Evolutionary conservation across 2,888 invertebrate species (phyloP), one percentile per base, ranked within the genome.

Genomic region (Drosophila stalkeri): DNA sequence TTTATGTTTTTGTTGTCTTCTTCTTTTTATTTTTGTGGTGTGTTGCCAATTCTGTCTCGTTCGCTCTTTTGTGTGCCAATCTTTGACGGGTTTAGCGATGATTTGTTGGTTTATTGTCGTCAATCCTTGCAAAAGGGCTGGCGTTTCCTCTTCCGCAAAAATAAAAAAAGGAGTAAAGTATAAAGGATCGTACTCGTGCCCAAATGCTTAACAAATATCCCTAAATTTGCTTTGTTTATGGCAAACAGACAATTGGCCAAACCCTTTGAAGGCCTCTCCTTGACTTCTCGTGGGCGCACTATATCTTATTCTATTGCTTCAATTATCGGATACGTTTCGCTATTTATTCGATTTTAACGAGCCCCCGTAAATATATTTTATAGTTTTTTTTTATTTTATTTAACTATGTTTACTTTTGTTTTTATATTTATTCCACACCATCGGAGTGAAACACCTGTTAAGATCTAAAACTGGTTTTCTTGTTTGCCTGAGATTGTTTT

Each of bases 31-130:
- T 56, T 77, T 54, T 84, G 88, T 75, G 90, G 88, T 89, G 80
- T 84, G 85, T 89, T 89, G 88, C 82, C 87, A 87, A 84, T 87
- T 82, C 73, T 72, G 62, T 72, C 60, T 57, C 55, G 54, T 69
- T 75, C 72, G 44, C 14, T 47, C 56, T 31, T 70, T 70, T 76
- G 75, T 76, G 49, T 57, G 43, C 51, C 52, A 65, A 77, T 80
- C 51, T 65, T 49, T 56, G 69, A 69, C 81, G 79, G 77, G 54
- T 77, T 81, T 78, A 81, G 78, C 79, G 83, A 84, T 87, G 84
- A 84, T 84, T 84, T 84, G 87, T 84, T 89, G 84, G 89, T 84
- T 89, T 89, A 81, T 84, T 87, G 87, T 70, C 75, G 59, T 47
- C 64, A 57, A 75, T 80, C 74, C 77, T 63, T 64, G 51, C 39